A percentile compares a stretch with the other conserved stretches of the same genome.
These are phyloP conservation scores for Trididemnum nubilum DNA, from an alignment of 23 tunicate species.

Conservation along the genomic window DNA sequence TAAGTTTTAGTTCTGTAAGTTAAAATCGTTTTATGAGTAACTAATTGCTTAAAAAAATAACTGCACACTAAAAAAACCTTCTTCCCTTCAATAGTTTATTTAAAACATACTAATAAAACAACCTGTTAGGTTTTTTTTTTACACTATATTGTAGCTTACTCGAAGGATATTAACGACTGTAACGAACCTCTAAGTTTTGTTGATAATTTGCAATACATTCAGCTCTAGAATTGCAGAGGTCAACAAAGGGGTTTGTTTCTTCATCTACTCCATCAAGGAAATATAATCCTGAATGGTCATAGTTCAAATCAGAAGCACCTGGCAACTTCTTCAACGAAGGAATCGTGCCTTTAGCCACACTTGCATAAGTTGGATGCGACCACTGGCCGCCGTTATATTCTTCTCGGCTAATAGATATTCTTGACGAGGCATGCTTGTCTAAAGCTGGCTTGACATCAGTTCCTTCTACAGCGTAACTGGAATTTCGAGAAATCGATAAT, in stretches of 20 bases:
- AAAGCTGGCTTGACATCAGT: not conserved
- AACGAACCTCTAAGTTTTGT: not conserved
- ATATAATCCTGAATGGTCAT: slow-evolving; percentile 17
- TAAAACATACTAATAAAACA: no score
- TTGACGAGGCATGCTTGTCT: not conserved
- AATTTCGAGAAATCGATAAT: not conserved
- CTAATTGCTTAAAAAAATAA: no score
- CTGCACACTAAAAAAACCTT: no score
- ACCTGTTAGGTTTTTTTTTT: no score
- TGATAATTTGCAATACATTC: not conserved
- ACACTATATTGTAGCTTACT: no score
- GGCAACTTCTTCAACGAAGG: not conserved
- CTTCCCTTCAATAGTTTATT: no score
- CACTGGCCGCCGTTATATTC: not conserved
- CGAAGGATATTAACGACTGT: no score
- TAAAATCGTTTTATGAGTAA: no score
- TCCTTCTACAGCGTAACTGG: not conserved
- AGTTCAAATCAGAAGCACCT: not conserved
- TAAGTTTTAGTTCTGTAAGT: no score
- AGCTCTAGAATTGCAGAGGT: not conserved
- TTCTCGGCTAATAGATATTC: not conserved
- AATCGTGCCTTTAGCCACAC: not conserved
- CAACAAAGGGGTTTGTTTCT: not conserved
- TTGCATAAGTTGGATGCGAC: slow-evolving; percentile 1
- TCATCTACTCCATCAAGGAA: not conserved